Evolutionary conservation across 1,140 invertebrate genomes (phyloP).

Genomic region (Aphaenogaster ashmeadi): DNA sequence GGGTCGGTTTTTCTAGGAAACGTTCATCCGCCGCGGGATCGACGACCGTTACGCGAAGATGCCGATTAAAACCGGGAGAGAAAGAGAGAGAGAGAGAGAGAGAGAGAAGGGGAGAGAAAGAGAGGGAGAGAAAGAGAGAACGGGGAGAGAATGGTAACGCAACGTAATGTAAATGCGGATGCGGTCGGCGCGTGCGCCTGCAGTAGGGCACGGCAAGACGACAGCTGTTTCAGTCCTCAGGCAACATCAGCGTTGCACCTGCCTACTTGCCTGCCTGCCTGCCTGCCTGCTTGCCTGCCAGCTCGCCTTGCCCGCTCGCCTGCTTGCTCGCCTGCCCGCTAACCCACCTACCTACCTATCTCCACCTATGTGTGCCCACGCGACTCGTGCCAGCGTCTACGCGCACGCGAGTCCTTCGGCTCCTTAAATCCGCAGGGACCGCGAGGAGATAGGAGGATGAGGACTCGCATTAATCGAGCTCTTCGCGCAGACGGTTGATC

Average conservation of each 20-base stretch:
- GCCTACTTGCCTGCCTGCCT: constrained; percentile 74
- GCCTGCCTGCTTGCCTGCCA: constrained; percentile 45
- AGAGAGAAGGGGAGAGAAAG: constrained; percentile 29
- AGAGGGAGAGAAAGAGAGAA: constrained; percentile 81
- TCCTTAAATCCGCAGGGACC: constrained; percentile 36
- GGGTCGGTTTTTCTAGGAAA: constrained; percentile 66
- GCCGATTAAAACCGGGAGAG: constrained; percentile 80
- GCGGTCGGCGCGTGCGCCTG: constrained; percentile 87
- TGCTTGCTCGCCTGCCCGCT: constrained; percentile 63
- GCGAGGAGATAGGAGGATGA: not conserved
- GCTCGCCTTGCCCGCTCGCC: constrained; percentile 33
- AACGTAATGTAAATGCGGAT: constrained; percentile 86
- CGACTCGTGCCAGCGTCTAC: constrained; percentile 41
- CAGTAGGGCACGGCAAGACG: constrained; percentile 84
- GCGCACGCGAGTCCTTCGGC: constrained; percentile 54
- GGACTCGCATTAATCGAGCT: constrained; percentile 10
- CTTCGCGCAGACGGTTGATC: constrained; percentile 25
- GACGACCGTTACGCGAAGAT: constrained; percentile 84
- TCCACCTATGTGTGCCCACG: constrained; percentile 39
- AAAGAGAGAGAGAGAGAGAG: constrained; percentile 23
- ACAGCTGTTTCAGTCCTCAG: constrained; percentile 86
- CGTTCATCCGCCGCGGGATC: constrained; percentile 79
- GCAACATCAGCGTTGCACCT: constrained; percentile 85
- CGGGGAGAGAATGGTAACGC: constrained; percentile 73
- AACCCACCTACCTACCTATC: constrained; percentile 64